Conservation (phyloP, 2,797 vertebrate species). For the Parotocinclus haroldoi region DNA sequence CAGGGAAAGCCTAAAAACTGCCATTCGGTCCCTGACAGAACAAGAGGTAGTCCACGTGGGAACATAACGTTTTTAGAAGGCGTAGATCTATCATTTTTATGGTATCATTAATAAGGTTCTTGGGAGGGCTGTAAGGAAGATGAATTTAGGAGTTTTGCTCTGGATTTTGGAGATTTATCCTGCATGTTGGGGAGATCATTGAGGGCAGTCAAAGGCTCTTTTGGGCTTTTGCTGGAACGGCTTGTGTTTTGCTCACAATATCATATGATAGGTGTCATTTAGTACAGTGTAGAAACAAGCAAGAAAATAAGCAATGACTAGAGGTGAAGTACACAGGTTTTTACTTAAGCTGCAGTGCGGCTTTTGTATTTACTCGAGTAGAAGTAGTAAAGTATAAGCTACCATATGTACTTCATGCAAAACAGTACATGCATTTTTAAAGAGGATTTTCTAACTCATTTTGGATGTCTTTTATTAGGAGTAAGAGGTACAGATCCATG, state of each 20-base stretch:
- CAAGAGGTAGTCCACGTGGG: constrained; percentile 46
- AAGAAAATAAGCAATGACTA: background rate
- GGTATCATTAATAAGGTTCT: constrained; percentile 64
- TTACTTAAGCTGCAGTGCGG: too few species aligned
- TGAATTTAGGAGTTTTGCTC: constrained; percentile 40
- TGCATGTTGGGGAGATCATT: constrained; percentile 1
- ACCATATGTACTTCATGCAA: too few species aligned
- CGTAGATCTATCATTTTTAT: constrained; percentile 66
- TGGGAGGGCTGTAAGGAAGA: constrained; percentile 57
- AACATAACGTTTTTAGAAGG: constrained; percentile 63
- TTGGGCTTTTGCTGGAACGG: background rate
- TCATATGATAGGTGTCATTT: background rate
- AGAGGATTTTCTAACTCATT: too few species aligned
- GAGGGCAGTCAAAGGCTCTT: background rate
- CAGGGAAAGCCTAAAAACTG: constrained; percentile 43
- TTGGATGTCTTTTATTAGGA: too few species aligned
- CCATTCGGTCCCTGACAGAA: constrained; percentile 40
- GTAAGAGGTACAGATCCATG: too few species aligned
- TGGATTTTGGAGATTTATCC: constrained; percentile 9
- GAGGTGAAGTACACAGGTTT: too few species aligned
- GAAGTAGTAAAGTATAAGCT: too few species aligned
- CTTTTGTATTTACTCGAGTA: too few species aligned
- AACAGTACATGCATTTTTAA: too few species aligned
- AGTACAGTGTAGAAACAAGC: background rate
- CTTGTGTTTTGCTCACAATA: background rate